These are phyloP conservation scores for Byasa hedistus DNA, from an alignment of 2,888 invertebrate genomes.

Conservation along the genomic window DNA sequence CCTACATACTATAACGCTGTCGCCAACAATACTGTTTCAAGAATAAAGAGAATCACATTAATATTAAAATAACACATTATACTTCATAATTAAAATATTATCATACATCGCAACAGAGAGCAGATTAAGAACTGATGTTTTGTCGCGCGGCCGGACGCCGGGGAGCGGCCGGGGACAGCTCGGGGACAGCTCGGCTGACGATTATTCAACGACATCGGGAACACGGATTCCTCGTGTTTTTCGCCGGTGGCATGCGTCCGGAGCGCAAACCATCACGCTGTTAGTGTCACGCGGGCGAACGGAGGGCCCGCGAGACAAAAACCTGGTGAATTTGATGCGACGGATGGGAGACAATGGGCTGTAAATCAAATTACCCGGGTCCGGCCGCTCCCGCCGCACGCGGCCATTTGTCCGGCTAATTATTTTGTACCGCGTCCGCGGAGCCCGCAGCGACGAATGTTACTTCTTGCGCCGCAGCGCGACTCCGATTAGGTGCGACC, in stretches of 20 bases:
- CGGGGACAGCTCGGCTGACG: not conserved
- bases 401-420: slow-evolving; percentile 32
- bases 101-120: too few relatives aligned
- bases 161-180: too few relatives aligned
- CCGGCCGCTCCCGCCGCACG: slow-evolving; percentile 23
- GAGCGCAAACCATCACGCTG: slow-evolving; percentile 43
- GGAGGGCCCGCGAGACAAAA: slow-evolving; percentile 33
- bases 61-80: too few relatives aligned
- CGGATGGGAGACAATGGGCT: slow-evolving; percentile 24
- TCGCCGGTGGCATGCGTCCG: slow-evolving; percentile 27
- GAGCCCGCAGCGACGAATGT: not conserved
- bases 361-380: slow-evolving; percentile 32
- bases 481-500: slow-evolving; percentile 14
- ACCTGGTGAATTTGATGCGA: slow-evolving; percentile 32
- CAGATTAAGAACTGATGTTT: too few relatives aligned
- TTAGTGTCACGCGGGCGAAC: slow-evolving; percentile 35
- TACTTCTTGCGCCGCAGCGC: slow-evolving; percentile 5
- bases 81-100: too few relatives aligned
- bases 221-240: slow-evolving; percentile 28
- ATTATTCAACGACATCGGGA: slow-evolving; percentile 28
- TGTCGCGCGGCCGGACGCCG: too few relatives aligned
- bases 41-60: too few relatives aligned
- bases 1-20: too few relatives aligned
- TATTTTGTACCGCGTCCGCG: slow-evolving; percentile 26
- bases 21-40: too few relatives aligned